phyloP scores from a whole-genome alignment of 2,113 vertebrate species.

The Chitala chitala region DNA sequence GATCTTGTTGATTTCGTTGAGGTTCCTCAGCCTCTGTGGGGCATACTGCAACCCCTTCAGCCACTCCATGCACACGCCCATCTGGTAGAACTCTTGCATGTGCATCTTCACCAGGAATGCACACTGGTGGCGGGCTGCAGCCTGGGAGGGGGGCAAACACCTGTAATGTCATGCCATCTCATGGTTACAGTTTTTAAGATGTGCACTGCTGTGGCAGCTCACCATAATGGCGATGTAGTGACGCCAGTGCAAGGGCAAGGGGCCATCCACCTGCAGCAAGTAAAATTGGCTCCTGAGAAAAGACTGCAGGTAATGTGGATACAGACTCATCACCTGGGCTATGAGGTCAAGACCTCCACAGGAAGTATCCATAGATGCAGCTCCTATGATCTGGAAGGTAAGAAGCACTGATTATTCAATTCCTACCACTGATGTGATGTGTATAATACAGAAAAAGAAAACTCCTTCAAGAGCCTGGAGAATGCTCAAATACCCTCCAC shows the following conservation, averaged over 20 bases:
- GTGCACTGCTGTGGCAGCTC: too few relatives aligned
- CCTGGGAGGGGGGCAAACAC: slow-evolving; percentile 46
- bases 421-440: too few relatives aligned
- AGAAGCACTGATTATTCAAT: too few relatives aligned
- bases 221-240: slow-evolving; percentile 83
- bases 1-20: slow-evolving; percentile 79
- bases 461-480: too few relatives aligned
- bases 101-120: slow-evolving; percentile 79
- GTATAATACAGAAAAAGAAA: too few relatives aligned
- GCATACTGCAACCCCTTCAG: slow-evolving; percentile 73
- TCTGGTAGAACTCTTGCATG: slow-evolving; percentile 76
- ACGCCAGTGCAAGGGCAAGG: slow-evolving; percentile 70
- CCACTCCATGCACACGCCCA: slow-evolving; percentile 74
- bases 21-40: slow-evolving; percentile 75
- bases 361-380: too few relatives aligned
- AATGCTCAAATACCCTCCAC: too few relatives aligned
- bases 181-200: too few relatives aligned
- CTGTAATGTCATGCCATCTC: too few relatives aligned
- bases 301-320: slow-evolving; percentile 74
- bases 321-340: slow-evolving; percentile 74
- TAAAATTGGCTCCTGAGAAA: slow-evolving; percentile 77
- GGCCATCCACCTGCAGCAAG: slow-evolving; percentile 76
- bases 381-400: too few relatives aligned
- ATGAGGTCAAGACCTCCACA: slow-evolving; percentile 72
- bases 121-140: slow-evolving; percentile 77